Base-by-base conservation (phyloP, 1,140 invertebrate species). In the Hyles vespertilio region DNA sequence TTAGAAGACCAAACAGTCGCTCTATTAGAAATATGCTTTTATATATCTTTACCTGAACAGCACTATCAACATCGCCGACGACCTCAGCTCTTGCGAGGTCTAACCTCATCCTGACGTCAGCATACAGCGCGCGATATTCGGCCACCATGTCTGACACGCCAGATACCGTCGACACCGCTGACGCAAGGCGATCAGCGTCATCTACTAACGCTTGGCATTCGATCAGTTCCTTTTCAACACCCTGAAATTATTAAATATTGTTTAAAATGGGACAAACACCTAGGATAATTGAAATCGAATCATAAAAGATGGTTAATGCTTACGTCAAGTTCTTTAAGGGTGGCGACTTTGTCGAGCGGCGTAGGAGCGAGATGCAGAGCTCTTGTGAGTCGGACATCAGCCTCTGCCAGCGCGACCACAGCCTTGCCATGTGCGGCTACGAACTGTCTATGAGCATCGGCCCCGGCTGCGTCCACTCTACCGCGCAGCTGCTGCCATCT, bases 331-430 rank as follows among this genome's bases (percentile, higher is more conserved):
- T 89, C 86, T 53, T 77, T 80, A 8, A 89, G 64, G 32, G 77
- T 82, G 5, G 78, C 73, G 0, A 33, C 83, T 68, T 64, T 81
- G 67, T 79, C 91, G 61, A 56, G 90, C 69, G 55, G 90, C 62
- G 47, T 82, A 66, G 59, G 82, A 1, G 91, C 87, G 3, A 94
- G 81, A 63, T 95, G 92, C 67, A 94, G 90, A 4, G 94, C 73
- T 61, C 94, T 90, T 0, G 94, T 94, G 3, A 96, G 73, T 32
- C 92, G 82, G 1, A 93, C 92, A 70, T 96, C 94, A 2, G 94
- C 89, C 65, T 93, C 92, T 0, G 92, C 93, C 3, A 96, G 80
- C 1, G 91, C 92, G 8, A 94, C 90, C 0, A 95, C 91, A 0
- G 93, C 92, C 12, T 91, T 91, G n/a, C 93, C 91, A 58, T 95